Conservation (phyloP, 2,888 invertebrate species). For the Uropetala carovei region DNA sequence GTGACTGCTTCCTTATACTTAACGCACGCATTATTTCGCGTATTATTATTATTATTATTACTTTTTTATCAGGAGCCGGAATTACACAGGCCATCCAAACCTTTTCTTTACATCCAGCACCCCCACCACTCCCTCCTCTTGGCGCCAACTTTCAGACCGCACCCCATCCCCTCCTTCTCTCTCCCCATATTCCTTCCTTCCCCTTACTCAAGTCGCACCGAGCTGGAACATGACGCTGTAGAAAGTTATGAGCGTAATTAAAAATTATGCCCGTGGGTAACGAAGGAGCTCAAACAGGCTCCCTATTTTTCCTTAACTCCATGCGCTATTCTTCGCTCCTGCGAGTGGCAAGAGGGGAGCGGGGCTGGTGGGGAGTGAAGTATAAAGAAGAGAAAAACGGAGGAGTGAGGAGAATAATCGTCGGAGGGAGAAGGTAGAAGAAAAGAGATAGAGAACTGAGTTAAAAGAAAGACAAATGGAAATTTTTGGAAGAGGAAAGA, state of each 20-base stretch:
- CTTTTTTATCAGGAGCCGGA: too few species aligned
- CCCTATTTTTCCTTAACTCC: not conserved
- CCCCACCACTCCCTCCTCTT: not conserved
- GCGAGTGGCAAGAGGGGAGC: not conserved
- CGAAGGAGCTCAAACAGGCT: not conserved
- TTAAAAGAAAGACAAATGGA: too few species aligned
- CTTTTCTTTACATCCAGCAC: too few species aligned
- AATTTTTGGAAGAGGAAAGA: too few species aligned
- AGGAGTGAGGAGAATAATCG: not conserved
- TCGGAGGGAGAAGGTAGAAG: not conserved
- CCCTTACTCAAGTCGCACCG: too few species aligned
- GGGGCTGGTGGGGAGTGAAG: not conserved
- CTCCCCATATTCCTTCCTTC: not conserved
- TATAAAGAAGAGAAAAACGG: not conserved
- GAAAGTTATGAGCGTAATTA: slow-evolving; percentile 41
- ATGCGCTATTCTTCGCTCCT: not conserved
- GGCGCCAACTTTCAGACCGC: not conserved
- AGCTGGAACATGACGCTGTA: not conserved
- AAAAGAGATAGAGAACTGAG: too few species aligned
- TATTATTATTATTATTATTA: too few species aligned
- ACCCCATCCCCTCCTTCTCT: too few species aligned
- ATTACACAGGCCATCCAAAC: too few species aligned
- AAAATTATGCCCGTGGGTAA: slow-evolving; percentile 39
- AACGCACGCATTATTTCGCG: too few species aligned
- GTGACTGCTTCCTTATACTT: too few species aligned